phyloP scores from a whole-genome alignment of 2,797 vertebrate genomes.

The Buphagus erythrorhynchus region DNA sequence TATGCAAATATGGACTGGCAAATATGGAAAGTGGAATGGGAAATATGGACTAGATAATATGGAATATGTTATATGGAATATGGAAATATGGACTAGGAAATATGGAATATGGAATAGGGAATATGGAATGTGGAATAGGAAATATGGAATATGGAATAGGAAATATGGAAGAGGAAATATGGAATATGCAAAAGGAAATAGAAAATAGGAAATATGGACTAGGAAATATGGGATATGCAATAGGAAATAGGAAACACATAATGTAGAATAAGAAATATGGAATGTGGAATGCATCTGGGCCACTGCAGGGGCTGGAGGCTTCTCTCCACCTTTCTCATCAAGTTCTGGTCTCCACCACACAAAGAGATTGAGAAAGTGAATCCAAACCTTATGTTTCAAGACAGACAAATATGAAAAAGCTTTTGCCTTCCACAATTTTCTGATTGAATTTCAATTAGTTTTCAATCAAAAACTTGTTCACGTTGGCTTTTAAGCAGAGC shows the following conservation, averaged over 20 bases:
- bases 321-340: background rate
- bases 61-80: fast-evolving
- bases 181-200: no score
- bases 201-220: no score
- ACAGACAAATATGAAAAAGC: background rate
- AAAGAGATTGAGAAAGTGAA: background rate
- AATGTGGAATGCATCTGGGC: background rate
- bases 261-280: no score
- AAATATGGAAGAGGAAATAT: no score
- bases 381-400: background rate
- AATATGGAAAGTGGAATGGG: no score
- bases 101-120: no score
- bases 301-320: background rate
- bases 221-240: no score
- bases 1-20: no score
- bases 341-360: background rate
- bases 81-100: no score
- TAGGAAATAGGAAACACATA: background rate
- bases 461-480: background rate
- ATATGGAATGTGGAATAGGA: fast-evolving
- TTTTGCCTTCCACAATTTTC: background rate
- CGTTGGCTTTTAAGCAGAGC: background rate
- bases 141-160: no score
- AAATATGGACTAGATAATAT: no score
- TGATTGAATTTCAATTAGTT: background rate